These are phyloP conservation scores for Ochropleura leucogaster DNA, from an alignment of 2,888 invertebrate species.

Conservation along the genomic window DNA sequence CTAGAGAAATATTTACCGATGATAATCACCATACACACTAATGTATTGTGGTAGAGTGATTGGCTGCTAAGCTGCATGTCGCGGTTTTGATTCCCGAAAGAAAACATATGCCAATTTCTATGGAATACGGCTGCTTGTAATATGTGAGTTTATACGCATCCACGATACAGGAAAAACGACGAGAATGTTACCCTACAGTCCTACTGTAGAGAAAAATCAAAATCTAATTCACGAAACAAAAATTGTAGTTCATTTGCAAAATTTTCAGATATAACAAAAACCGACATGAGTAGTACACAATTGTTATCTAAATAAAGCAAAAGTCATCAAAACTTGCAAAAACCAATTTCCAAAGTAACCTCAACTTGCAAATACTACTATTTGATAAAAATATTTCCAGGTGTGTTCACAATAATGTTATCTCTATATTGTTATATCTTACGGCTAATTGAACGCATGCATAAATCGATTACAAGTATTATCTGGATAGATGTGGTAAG, in stretches of 20 bases:
- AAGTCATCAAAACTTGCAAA: background rate
- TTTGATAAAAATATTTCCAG: slow-evolving; percentile 8
- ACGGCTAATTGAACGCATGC: slow-evolving; percentile 25
- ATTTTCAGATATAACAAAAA: background rate
- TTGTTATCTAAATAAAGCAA: background rate
- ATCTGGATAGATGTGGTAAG: slow-evolving; percentile 24
- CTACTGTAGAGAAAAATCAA: too few species aligned
- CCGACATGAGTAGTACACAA: background rate
- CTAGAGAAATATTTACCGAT: background rate
- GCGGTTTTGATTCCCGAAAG: too few species aligned
- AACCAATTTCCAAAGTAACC: background rate
- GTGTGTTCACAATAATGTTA: slow-evolving; percentile 20
- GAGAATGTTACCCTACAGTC: too few species aligned
- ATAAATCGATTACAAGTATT: slow-evolving; percentile 19
- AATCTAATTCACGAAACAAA: background rate
- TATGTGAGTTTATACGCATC: too few species aligned
- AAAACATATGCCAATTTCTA: too few species aligned
- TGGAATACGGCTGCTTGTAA: too few species aligned
- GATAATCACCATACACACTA: background rate
- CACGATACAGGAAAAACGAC: too few species aligned
- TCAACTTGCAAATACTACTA: background rate
- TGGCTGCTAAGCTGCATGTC: too few species aligned
- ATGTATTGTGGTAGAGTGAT: too few species aligned
- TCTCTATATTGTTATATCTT: slow-evolving; percentile 13
- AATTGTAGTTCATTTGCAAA: background rate